phyloP scores from a whole-genome alignment of 1,140 invertebrate species.

The Cydia pomonella region DNA sequence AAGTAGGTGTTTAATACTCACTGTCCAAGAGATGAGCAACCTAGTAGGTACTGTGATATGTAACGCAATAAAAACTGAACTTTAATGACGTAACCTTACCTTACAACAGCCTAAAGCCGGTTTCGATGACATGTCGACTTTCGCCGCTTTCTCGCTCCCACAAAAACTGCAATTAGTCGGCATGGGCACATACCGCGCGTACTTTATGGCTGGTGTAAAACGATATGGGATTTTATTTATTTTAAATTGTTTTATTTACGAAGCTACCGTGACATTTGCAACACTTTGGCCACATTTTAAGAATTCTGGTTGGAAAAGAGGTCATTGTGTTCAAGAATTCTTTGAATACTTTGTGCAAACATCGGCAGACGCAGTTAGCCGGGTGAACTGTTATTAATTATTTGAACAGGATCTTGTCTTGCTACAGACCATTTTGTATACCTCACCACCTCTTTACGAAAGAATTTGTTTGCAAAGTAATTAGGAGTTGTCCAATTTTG shows the following conservation, averaged over 20 bases:
- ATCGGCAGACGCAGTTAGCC: too few relatives aligned
- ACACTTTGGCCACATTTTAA: too few relatives aligned
- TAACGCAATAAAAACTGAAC: slow-evolving; percentile 23
- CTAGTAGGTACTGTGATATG: neutral
- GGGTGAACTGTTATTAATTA: too few relatives aligned
- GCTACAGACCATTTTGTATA: too few relatives aligned
- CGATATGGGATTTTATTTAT: neutral
- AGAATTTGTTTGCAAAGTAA: too few relatives aligned
- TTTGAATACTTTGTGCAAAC: too few relatives aligned
- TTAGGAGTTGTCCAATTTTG: too few relatives aligned
- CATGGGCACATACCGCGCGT: neutral
- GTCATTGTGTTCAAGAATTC: neutral
- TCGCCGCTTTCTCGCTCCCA: slow-evolving; percentile 65
- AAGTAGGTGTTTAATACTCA: neutral
- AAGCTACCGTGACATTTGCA: too few relatives aligned
- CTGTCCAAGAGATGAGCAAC: neutral
- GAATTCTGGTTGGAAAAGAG: neutral
- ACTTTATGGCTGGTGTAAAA: slow-evolving; percentile 6
- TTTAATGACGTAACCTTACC: slow-evolving; percentile 38
- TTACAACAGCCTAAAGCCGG: slow-evolving; percentile 44
- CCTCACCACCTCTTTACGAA: too few relatives aligned
- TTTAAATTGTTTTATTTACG: neutral
- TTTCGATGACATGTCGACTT: slow-evolving; percentile 55
- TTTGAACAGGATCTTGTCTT: too few relatives aligned
- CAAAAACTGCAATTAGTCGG: slow-evolving; percentile 57